Conservation (phyloP, 2,797 vertebrate species). For the Tinamus major region DNA sequence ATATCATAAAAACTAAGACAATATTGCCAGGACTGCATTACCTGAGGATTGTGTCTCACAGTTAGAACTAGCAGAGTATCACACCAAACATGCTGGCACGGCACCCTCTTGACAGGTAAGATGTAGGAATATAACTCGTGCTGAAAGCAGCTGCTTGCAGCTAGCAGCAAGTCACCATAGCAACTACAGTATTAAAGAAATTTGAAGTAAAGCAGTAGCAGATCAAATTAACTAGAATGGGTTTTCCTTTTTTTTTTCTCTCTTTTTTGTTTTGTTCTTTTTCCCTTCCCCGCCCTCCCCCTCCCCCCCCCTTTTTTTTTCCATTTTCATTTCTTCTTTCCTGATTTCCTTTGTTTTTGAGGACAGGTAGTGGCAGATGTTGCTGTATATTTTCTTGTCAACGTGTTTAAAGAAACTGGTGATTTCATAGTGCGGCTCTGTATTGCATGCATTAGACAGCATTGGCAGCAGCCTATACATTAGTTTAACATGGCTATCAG, state of each 20-base stretch:
- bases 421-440: not conserved
- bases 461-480: accelerated
- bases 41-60: not conserved
- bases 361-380: not conserved
- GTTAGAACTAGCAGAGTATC: not conserved
- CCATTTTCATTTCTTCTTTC: not conserved
- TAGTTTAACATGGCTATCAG: accelerated
- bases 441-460: accelerated
- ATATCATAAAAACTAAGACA: not conserved
- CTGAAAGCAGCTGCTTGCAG: slow-evolving; percentile 18
- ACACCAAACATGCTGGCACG: not conserved
- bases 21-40: not conserved
- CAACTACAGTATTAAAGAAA: slow-evolving; percentile 11
- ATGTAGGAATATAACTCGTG: slow-evolving; percentile 12
- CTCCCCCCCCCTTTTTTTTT: not conserved
- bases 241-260: not conserved
- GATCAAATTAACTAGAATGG: not conserved
- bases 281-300: not conserved
- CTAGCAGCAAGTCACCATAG: slow-evolving; percentile 42
- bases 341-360: not conserved
- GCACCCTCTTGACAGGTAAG: slow-evolving; percentile 23
- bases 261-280: not conserved
- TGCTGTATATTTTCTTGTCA: not conserved
- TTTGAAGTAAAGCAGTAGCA: not conserved
- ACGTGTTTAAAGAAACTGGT: not conserved